These are phyloP conservation scores for Branchinecta lynchi DNA, from an alignment of 1,140 invertebrate species.

Conservation along the genomic window DNA sequence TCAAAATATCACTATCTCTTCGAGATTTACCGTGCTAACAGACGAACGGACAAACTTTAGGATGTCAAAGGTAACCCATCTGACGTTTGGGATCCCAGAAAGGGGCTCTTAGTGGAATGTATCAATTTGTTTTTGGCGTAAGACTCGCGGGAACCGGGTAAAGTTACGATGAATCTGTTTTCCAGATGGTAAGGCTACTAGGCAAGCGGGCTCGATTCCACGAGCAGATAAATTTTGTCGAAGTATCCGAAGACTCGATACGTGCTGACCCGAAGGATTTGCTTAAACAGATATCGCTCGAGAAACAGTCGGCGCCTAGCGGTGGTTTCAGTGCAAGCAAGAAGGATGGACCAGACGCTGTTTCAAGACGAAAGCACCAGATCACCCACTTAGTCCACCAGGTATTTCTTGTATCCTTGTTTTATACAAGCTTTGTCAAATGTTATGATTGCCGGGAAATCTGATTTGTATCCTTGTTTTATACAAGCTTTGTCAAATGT, in stretches of 20 bases:
- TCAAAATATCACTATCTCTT: no score
- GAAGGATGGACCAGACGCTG: background rate
- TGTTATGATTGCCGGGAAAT: no score
- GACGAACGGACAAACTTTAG: no score
- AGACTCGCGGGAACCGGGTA: no score
- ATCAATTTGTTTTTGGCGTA: no score
- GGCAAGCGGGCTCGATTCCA: background rate
- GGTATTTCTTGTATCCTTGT: background rate
- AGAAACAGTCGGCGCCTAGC: background rate
- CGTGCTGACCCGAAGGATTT: background rate
- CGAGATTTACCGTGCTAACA: no score
- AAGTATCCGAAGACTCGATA: background rate
- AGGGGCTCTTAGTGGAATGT: no score
- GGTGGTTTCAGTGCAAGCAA: slow-evolving; percentile 5
- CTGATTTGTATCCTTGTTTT: no score
- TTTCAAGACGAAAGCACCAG: background rate
- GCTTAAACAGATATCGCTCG: background rate
- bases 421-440: no score
- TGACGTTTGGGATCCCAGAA: no score
- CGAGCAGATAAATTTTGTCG: background rate
- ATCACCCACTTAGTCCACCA: background rate
- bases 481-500: no score
- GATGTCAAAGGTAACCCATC: no score
- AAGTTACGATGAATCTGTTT: background rate
- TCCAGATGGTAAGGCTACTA: background rate